Evolutionary conservation across 2,888 invertebrate species (phyloP), one percentile per base, ranked within the genome.

Genomic region (Melieria omissa): DNA sequence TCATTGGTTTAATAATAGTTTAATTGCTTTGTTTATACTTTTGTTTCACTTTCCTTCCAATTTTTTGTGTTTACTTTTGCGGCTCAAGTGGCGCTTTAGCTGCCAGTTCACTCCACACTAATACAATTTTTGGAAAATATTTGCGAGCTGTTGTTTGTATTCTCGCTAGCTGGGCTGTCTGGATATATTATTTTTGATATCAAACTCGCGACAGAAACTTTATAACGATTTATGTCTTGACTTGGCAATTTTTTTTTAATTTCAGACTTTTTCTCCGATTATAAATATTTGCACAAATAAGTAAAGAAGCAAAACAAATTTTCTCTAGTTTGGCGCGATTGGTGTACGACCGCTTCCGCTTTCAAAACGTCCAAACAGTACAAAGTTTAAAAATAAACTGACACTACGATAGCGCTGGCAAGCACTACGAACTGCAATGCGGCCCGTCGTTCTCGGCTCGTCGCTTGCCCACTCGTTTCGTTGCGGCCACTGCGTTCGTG

Each of bases 381-480:
- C 77, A 80, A 78, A 82, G 81, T 80, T 80, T 80, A 75, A 82
- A 81, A 79, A 77, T 74, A 77, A 79, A 80, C 79, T 78, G 79
- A 71, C 74, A 65, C 52, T 73, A 71, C 67, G 47, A n/a, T 62
- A 29, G 12, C n/a, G 57, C 41, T 58, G 29, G 10, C 29, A 58
- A 8, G 6, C 44, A 52, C 12, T 49, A 12, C 29, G 49, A 54
- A 41, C 57, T 66, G 66, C 66, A 58, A 14, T 14, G 47, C 4
- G 47, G 49, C 29, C 29, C 29, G 29, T 29, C 29, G 29, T 29
- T 29, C 29, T 29, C 29, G 29, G 29, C 29, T 29, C 29, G 29
- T 29, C 29, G 29, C 29, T 29, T 29, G 29, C 29, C 29, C 29
- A 29, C 29, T 29, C 29, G 29, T 29, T 29, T 29, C 29, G 29